These are phyloP conservation scores for Colaptes auratus DNA, from an alignment of 2,113 vertebrate genomes.

Conservation along the genomic window DNA sequence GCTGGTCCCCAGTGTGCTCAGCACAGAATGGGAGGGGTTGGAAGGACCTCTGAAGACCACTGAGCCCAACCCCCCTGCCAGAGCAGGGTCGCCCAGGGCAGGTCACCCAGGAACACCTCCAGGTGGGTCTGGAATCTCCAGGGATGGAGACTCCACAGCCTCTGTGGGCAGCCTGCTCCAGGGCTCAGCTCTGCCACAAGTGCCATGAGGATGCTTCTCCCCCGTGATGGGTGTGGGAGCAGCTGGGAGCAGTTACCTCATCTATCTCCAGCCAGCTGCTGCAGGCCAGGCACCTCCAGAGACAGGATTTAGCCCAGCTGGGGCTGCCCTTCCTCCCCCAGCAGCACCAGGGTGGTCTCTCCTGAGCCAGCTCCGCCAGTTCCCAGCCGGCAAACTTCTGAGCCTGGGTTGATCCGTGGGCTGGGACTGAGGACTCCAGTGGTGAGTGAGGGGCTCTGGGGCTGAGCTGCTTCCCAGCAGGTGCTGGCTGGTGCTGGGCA, in stretches of 20 bases:
- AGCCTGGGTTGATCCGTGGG: accelerated
- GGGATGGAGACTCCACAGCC: no score
- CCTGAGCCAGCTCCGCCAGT: accelerated
- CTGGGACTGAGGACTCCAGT: accelerated
- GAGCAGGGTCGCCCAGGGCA: no score
- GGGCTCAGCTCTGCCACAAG: no score
- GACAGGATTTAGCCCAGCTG: neutral
- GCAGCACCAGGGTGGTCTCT: neutral
- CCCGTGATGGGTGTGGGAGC: neutral
- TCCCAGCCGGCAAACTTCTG: accelerated
- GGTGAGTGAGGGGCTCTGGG: neutral
- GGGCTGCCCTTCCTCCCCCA: neutral
- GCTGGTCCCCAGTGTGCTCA: accelerated
- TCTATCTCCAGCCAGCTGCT: neutral
- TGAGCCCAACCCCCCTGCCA: no score
- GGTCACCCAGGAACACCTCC: no score
- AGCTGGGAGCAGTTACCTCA: neutral
- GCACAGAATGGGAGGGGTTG: neutral
- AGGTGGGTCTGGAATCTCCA: no score
- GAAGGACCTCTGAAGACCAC: no score
- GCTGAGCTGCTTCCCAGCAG: neutral
- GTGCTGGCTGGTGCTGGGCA: neutral
- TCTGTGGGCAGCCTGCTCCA: no score
- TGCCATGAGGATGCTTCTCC: neutral
- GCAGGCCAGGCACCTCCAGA: neutral